Evolutionary conservation across 2,797 vertebrate species (phyloP).

Genomic region (Cyprinella venusta): DNA sequence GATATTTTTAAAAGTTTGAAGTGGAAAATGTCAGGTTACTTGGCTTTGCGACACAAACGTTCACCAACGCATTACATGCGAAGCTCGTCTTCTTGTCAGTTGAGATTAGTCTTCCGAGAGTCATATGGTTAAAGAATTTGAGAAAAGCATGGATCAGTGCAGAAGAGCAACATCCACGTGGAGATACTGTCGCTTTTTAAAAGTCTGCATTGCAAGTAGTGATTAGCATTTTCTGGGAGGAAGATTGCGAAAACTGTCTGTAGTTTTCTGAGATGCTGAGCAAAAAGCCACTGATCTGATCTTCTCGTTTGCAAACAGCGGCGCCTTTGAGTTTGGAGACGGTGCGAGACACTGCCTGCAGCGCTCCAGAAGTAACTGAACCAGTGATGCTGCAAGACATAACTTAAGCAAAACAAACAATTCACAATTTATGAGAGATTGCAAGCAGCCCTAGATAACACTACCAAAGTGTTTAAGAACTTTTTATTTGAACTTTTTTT

Average conservation of each 20-base stretch:
- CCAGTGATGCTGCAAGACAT: conserved; percentile 5
- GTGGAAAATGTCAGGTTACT: background rate
- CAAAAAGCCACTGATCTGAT: background rate
- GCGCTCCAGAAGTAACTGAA: conserved; percentile 4
- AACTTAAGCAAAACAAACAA: conserved; percentile 21
- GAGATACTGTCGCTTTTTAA: conserved; percentile 41
- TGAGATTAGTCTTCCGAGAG: background rate
- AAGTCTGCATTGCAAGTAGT: conserved; percentile 1
- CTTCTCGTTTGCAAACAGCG: conserved; percentile 7
- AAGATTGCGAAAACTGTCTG: background rate
- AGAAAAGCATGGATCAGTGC: conserved; percentile 22
- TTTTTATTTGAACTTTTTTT: background rate
- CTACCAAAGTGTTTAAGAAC: background rate
- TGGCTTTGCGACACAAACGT: background rate
- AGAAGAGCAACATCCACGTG: conserved; percentile 10
- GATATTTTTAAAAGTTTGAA: background rate
- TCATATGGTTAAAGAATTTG: background rate
- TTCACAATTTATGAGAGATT: conserved; percentile 1
- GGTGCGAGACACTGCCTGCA: background rate
- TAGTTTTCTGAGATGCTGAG: background rate
- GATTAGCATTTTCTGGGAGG: conserved; percentile 18
- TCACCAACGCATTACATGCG: background rate
- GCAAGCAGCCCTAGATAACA: background rate
- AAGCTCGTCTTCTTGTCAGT: background rate
- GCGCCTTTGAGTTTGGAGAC: background rate